Conservation (phyloP, 2,888 invertebrate species). For the Onthophagus sagittarius region DNA sequence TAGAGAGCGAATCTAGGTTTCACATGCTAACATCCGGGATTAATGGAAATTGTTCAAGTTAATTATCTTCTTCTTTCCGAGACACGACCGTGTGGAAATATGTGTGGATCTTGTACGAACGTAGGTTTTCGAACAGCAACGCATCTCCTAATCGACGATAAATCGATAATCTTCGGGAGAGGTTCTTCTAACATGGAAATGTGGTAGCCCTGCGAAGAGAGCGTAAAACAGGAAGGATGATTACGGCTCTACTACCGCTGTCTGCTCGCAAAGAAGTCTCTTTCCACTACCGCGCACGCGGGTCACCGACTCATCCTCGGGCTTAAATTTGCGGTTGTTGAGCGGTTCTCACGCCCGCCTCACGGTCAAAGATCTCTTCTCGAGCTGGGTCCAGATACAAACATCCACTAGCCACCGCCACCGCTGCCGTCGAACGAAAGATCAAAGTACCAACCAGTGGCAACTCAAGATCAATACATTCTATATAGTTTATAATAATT, state of each 20-base stretch:
- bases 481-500: no score
- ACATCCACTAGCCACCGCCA: conserved; percentile 3
- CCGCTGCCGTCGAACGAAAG: neutral
- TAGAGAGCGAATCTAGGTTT: neutral
- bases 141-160: neutral
- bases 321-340: conserved; percentile 29
- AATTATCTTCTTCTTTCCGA: neutral
- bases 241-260: neutral
- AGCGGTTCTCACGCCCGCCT: conserved; percentile 30
- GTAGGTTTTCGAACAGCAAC: neutral
- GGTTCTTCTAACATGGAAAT: neutral
- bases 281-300: neutral
- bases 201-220: neutral
- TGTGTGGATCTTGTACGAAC: no score
- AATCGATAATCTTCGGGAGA: neutral
- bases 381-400: conserved; percentile 1
- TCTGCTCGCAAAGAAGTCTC: neutral
- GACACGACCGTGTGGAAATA: neutral
- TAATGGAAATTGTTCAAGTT: neutral
- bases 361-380: conserved; percentile 31
- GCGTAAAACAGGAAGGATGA: neutral
- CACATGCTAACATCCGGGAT: neutral
- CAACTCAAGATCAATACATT: no score
- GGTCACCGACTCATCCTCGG: conserved; percentile 30
- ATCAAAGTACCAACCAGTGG: neutral